phyloP scores from a whole-genome alignment of 2,797 vertebrate species.

The Cirrhinus mrigala region DNA sequence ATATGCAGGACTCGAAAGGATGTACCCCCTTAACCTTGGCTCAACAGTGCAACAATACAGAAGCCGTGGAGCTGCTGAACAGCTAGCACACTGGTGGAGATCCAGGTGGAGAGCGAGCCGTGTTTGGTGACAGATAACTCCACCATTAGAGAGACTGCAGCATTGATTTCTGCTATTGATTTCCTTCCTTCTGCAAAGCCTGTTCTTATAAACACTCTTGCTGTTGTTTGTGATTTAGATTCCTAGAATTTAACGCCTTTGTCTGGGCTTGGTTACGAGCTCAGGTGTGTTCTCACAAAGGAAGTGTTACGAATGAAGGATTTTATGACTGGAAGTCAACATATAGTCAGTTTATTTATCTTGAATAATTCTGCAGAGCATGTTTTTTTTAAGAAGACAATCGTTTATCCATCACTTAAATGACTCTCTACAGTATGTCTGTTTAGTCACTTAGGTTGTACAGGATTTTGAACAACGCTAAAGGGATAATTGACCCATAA shows the following conservation, averaged over 20 bases:
- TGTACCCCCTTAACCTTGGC: slow-evolving; percentile 81
- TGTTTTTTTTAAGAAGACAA: neutral
- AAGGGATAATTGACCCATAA: neutral
- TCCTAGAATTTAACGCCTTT: slow-evolving; percentile 31
- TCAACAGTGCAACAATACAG: slow-evolving; percentile 70
- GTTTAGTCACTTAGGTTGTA: neutral
- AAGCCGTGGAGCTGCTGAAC: slow-evolving; percentile 75
- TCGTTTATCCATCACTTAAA: neutral
- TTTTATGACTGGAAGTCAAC: neutral
- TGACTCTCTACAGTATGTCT: neutral
- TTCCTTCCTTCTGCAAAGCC: slow-evolving; percentile 40
- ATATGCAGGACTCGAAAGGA: slow-evolving; percentile 73
- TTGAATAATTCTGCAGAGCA: neutral
- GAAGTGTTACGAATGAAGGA: slow-evolving; percentile 22
- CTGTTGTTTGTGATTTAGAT: slow-evolving; percentile 48
- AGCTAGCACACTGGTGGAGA: slow-evolving; percentile 30
- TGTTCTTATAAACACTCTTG: slow-evolving; percentile 29
- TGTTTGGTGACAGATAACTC: slow-evolving; percentile 47
- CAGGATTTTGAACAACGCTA: neutral
- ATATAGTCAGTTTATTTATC: neutral
- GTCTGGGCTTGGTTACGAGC: slow-evolving; percentile 29
- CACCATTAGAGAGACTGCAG: slow-evolving; percentile 14
- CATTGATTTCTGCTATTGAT: slow-evolving; percentile 59
- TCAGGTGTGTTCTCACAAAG: slow-evolving; percentile 29
- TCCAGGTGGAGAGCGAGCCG: slow-evolving; percentile 22